Evolutionary conservation across 2,888 invertebrate species (phyloP).

Genomic region (Lottia gigantea): DNA sequence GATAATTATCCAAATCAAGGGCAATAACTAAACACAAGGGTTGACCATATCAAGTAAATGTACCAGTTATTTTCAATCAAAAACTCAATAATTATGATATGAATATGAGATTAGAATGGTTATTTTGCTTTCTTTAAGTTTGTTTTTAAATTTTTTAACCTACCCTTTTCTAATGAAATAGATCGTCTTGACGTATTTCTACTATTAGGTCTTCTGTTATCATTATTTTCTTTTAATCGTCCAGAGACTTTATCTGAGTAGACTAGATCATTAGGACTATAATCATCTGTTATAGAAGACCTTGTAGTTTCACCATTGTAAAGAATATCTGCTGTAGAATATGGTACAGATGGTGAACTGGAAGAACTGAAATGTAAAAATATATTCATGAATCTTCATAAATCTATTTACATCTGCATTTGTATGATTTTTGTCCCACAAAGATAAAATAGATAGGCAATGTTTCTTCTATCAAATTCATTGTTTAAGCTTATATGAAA

Average conservation of each 20-base stretch:
- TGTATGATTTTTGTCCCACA: no score
- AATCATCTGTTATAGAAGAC: conserved; percentile 35
- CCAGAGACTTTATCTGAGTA: conserved; percentile 30
- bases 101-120: no score
- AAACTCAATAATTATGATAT: neutral
- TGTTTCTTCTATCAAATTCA: no score
- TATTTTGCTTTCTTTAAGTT: neutral
- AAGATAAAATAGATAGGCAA: no score
- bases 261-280: conserved; percentile 17
- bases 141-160: neutral
- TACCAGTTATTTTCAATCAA: neutral
- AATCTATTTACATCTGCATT: no score
- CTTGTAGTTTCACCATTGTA: conserved; percentile 45
- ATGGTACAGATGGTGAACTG: conserved; percentile 47
- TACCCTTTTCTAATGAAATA: conserved; percentile 45
- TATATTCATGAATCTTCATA: no score
- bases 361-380: conserved; percentile 33
- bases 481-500: no score
- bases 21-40: neutral
- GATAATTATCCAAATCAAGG: no score
- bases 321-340: conserved; percentile 50
- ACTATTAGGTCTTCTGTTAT: conserved; percentile 26
- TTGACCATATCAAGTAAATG: neutral
- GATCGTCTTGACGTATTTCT: conserved; percentile 35
- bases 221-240: conserved; percentile 37